Evolutionary conservation across 2,888 invertebrate genomes (phyloP).

Genomic region (Aleiodes testaceus): DNA sequence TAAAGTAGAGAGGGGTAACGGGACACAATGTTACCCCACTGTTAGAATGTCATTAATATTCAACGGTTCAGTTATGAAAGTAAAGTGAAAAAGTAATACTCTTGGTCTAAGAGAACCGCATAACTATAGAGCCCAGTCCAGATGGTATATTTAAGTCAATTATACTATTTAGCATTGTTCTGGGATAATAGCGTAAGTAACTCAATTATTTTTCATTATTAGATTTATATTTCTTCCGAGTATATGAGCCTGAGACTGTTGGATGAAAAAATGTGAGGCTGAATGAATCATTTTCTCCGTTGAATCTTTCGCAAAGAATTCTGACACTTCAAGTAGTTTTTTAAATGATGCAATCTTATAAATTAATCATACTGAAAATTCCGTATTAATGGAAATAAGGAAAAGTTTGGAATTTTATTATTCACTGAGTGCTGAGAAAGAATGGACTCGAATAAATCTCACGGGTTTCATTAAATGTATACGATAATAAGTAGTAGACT

Average conservation of each 20-base stretch:
- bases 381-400: slow-evolving; percentile 12
- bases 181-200: slow-evolving; percentile 63
- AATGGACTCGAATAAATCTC: no score
- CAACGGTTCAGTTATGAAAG: slow-evolving; percentile 72
- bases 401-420: background rate
- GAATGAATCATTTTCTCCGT: slow-evolving; percentile 13
- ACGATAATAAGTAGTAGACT: no score
- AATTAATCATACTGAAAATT: slow-evolving; percentile 11
- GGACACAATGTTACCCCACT: slow-evolving; percentile 54
- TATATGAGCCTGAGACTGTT: background rate
- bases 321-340: slow-evolving; percentile 15
- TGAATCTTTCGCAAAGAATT: slow-evolving; percentile 15
- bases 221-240: slow-evolving; percentile 9
- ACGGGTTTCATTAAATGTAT: no score
- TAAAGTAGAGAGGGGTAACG: slow-evolving; percentile 38
- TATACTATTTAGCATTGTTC: slow-evolving; percentile 68
- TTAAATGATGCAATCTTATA: slow-evolving; percentile 10
- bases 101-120: slow-evolving; percentile 41
- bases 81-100: slow-evolving; percentile 72
- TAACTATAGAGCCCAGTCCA: slow-evolving; percentile 44
- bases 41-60: slow-evolving; percentile 69
- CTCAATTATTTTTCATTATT: slow-evolving; percentile 57
- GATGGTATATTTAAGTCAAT: slow-evolving; percentile 66
- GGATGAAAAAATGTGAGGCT: slow-evolving; percentile 18
- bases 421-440: background rate